phyloP scores from a whole-genome alignment of 2,888 invertebrate genomes.

The Cheilosia impressa region DNA sequence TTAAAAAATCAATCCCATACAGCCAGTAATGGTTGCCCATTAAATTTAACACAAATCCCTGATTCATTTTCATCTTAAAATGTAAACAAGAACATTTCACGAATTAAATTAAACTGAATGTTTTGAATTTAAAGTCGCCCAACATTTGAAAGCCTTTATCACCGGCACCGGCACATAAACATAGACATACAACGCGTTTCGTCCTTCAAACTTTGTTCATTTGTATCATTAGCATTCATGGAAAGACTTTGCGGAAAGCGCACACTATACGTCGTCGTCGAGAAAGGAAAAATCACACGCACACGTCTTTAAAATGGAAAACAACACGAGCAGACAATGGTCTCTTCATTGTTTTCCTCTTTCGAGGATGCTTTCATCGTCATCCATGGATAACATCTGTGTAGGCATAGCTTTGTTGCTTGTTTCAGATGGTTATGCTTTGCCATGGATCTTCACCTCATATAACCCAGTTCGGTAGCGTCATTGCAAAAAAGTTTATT shows the following conservation, averaged over 20 bases:
- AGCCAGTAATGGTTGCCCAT: constrained; percentile 19
- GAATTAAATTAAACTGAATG: constrained; percentile 57
- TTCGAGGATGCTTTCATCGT: constrained; percentile 28
- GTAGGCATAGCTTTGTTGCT: constrained; percentile 13
- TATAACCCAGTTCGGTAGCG: constrained; percentile 37
- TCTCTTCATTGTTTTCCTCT: constrained; percentile 19
- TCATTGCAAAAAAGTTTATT: constrained; percentile 47
- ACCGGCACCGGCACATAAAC: constrained; percentile 2
- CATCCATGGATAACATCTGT: constrained; percentile 47
- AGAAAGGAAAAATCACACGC: constrained; percentile 32
- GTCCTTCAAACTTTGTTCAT: constrained; percentile 34
- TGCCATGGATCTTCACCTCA: constrained; percentile 58
- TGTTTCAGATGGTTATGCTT: constrained; percentile 41
- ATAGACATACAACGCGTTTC: constrained; percentile 5
- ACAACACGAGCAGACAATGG: constrained; percentile 24
- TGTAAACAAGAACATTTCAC: constrained; percentile 37
- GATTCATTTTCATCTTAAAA: constrained; percentile 41
- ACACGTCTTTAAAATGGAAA: constrained; percentile 15
- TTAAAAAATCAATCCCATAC: constrained; percentile 5
- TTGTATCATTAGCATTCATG: constrained; percentile 67
- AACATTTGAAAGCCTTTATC: constrained; percentile 7
- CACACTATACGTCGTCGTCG: constrained; percentile 24
- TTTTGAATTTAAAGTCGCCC: constrained; percentile 50
- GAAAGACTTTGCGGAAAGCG: constrained; percentile 29
- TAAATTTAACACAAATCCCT: constrained; percentile 49